phyloP scores from a whole-genome alignment of 2,888 invertebrate species.

The Neoascia interrupta region DNA sequence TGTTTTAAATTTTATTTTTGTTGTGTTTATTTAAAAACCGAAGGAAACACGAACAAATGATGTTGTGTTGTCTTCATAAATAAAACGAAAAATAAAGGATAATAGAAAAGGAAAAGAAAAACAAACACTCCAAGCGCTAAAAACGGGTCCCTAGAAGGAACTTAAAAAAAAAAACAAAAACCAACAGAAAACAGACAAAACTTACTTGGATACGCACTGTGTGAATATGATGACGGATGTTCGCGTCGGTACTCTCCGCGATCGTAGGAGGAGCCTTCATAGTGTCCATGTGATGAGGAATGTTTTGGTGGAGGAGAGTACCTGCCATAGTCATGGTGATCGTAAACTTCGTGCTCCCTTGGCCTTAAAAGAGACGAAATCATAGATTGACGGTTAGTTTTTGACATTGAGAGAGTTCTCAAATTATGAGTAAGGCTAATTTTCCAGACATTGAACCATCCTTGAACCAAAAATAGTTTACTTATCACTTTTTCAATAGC shows the following conservation, averaged over 20 bases:
- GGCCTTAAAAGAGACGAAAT: slow-evolving; percentile 73
- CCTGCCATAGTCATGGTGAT: slow-evolving; percentile 78
- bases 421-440: too few species aligned
- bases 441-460: too few species aligned
- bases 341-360: slow-evolving; percentile 77
- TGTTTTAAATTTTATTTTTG: neutral
- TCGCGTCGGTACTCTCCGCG: slow-evolving; percentile 78
- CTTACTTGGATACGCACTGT: slow-evolving; percentile 78
- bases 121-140: neutral
- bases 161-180: neutral
- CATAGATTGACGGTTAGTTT: too few species aligned
- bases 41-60: slow-evolving; percentile 13
- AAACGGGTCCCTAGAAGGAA: slow-evolving; percentile 2
- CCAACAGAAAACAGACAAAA: neutral
- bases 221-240: slow-evolving; percentile 78
- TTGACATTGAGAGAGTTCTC: too few species aligned
- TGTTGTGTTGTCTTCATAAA: neutral
- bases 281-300: slow-evolving; percentile 76
- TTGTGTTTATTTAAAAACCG: neutral
- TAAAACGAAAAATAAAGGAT: neutral
- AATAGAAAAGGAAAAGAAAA: neutral
- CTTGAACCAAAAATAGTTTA: too few species aligned
- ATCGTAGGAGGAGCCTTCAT: slow-evolving; percentile 77
- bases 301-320: slow-evolving; percentile 77
- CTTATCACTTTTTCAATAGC: too few species aligned